These are phyloP conservation scores for Amphimallon solstitiale DNA, from an alignment of 2,888 invertebrate genomes.

Conservation along the genomic window DNA sequence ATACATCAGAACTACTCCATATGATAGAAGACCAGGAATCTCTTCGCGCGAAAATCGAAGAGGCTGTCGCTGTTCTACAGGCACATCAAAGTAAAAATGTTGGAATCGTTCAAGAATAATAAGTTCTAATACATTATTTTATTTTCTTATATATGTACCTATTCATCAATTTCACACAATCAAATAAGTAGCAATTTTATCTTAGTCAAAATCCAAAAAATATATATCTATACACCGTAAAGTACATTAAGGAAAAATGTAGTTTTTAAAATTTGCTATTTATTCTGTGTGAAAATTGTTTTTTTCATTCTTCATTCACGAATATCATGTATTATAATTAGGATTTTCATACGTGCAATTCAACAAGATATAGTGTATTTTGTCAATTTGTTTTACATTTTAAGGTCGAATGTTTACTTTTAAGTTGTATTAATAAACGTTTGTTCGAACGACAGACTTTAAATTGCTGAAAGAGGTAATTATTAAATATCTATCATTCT, in stretches of 20 bases:
- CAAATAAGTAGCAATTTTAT: conserved; percentile 39
- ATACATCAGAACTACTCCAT: conserved; percentile 95
- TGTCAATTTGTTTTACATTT: conserved; percentile 15
- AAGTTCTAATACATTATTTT: conserved; percentile 17
- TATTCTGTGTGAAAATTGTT: conserved; percentile 20
- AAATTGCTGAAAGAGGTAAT: no score
- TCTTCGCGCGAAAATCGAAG: conserved; percentile 95
- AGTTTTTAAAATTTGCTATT: conserved; percentile 39
- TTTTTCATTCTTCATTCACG: conserved; percentile 3
- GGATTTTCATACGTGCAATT: no score
- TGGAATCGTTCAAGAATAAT: conserved; percentile 50
- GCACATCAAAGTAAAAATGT: conserved; percentile 82
- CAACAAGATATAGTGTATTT: background rate
- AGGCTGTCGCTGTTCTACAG: conserved; percentile 96
- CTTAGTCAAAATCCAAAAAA: conserved; percentile 38
- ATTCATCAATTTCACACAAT: conserved; percentile 37
- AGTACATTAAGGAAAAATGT: conserved; percentile 23
- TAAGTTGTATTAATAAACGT: conserved; percentile 34
- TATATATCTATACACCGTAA: conserved; percentile 8
- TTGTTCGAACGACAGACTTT: background rate
- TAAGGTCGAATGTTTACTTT: conserved; percentile 22
- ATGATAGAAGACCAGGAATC: conserved; percentile 97
- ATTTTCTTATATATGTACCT: conserved; percentile 13
- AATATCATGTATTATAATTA: background rate
- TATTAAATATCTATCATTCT: no score